These are phyloP conservation scores for Myiagra hebetior DNA, from an alignment of 2,113 vertebrate genomes.

Conservation along the genomic window DNA sequence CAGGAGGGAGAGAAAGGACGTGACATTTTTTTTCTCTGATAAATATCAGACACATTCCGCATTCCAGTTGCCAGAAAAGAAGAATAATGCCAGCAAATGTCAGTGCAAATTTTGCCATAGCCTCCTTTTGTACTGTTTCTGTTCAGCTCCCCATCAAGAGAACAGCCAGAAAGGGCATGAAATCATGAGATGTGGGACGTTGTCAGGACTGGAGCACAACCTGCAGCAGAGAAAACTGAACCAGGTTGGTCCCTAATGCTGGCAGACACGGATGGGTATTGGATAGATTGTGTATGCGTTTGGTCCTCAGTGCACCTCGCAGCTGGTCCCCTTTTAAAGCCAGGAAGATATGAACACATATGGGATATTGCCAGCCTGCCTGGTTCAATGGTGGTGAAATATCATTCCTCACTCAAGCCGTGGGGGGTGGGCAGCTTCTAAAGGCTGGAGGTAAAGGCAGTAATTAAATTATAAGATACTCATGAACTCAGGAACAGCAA, in stretches of 20 bases:
- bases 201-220: background rate
- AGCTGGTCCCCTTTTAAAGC: background rate
- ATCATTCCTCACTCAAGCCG: background rate
- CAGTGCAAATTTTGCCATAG: background rate
- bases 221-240: background rate
- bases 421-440: background rate
- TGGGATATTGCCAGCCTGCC: background rate
- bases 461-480: background rate
- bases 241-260: background rate
- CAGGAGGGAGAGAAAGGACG: background rate
- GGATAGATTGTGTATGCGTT: background rate
- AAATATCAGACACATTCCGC: background rate
- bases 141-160: background rate
- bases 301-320: background rate
- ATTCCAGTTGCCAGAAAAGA: background rate
- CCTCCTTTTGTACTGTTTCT: background rate
- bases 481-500: background rate
- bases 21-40: slow-evolving; percentile 6
- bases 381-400: background rate
- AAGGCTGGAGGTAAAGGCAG: background rate
- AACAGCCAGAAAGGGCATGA: background rate
- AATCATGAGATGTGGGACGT: accelerated
- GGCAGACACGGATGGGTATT: background rate
- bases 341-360: background rate
- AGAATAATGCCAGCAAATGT: background rate